Evolutionary conservation across 2,888 invertebrate genomes (phyloP).

Genomic region (Brenthis ino): DNA sequence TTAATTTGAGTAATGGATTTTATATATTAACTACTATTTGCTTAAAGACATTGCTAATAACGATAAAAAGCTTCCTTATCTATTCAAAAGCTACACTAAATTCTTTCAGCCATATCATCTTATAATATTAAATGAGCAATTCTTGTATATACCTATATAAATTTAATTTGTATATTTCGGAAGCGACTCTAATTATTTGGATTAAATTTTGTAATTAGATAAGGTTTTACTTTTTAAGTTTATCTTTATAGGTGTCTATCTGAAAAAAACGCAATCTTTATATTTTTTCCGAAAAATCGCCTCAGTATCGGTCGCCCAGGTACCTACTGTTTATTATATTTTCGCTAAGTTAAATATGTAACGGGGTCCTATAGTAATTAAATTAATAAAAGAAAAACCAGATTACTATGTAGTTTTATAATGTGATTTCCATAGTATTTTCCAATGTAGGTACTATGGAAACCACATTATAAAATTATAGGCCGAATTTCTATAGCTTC

Average conservation of each 20-base stretch:
- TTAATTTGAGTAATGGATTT: conserved; percentile 79
- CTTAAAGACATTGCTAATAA: conserved; percentile 4
- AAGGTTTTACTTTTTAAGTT: no score
- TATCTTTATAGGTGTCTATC: no score
- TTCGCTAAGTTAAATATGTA: neutral
- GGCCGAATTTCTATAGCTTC: conserved; percentile 27
- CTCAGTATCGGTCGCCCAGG: no score
- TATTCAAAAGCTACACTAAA: neutral
- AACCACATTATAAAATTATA: conserved; percentile 30
- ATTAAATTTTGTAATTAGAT: no score
- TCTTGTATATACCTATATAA: no score
- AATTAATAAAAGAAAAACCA: conserved; percentile 14
- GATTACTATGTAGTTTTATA: neutral
- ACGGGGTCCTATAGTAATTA: conserved; percentile 3
- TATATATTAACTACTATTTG: conserved; percentile 45
- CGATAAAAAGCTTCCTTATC: neutral
- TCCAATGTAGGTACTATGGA: conserved; percentile 22
- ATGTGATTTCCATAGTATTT: neutral
- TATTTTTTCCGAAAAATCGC: no score
- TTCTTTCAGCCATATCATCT: neutral
- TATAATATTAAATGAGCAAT: no score
- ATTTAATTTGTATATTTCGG: no score
- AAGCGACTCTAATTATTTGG: no score
- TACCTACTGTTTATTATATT: neutral
- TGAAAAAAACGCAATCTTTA: no score